Conservation (phyloP, 2,113 vertebrate genomes). For the Riparia riparia region DNA sequence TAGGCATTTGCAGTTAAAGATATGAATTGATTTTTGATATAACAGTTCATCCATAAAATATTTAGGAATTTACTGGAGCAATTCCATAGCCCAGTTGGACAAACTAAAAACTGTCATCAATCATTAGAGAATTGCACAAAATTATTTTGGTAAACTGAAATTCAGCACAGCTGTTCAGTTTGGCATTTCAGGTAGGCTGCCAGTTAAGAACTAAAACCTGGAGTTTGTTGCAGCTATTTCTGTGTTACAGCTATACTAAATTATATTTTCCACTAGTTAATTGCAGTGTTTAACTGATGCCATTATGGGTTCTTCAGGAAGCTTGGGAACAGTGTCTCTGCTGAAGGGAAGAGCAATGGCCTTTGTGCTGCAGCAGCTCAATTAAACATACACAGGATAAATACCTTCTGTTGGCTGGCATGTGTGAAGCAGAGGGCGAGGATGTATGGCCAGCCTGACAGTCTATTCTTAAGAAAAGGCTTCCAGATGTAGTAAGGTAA, state of each 20-base stretch:
- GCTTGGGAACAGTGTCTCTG: neutral
- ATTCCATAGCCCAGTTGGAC: neutral
- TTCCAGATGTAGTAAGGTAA: neutral
- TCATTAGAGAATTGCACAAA: neutral
- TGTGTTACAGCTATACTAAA: neutral
- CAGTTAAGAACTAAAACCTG: neutral
- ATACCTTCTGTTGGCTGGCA: neutral
- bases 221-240: neutral
- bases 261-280: neutral
- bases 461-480: neutral
- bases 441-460: neutral
- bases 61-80: neutral
- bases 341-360: neutral
- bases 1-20: neutral
- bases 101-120: neutral
- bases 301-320: accelerated
- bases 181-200: neutral
- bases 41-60: neutral
- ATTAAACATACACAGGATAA: accelerated
- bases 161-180: neutral
- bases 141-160: neutral
- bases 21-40: neutral
- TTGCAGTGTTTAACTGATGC: neutral
- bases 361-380: neutral
- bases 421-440: accelerated